A percentile compares a stretch with the other conserved stretches of the same genome.
These are phyloP conservation scores for Turdus rufiventris DNA, from an alignment of 2,113 vertebrate genomes.

Conservation along the genomic window DNA sequence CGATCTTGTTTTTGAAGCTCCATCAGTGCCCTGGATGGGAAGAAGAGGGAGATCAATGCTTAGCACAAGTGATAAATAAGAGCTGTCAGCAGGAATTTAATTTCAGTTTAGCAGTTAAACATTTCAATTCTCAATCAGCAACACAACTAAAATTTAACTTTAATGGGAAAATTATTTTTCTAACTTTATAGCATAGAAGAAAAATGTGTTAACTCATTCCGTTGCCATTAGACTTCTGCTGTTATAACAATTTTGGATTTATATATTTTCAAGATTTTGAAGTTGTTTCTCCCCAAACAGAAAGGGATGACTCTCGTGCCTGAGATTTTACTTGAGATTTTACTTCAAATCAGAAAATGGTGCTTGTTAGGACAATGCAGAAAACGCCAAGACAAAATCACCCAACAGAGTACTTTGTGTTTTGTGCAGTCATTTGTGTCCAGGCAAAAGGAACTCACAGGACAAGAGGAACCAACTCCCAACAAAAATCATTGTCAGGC, in stretches of 20 bases:
- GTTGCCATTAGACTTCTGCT: not conserved
- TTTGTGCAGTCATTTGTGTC: not conserved
- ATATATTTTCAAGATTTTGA: not conserved
- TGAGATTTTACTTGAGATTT: not conserved
- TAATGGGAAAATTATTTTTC: not conserved
- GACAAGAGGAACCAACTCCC: not conserved
- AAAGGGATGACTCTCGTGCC: not conserved
- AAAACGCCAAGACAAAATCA: not conserved
- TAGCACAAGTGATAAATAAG: not conserved
- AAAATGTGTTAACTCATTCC: not conserved
- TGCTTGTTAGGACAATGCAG: not conserved
- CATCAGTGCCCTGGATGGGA: not conserved
- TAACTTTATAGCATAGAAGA: not conserved
- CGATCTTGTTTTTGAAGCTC: not conserved
- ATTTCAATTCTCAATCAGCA: not conserved
- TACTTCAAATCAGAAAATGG: not conserved
- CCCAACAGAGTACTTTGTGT: fast-evolving
- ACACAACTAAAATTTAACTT: not conserved
- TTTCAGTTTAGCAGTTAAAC: not conserved
- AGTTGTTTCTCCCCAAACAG: not conserved
- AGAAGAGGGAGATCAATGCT: not conserved
- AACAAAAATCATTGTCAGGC: not conserved
- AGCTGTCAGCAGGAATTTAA: not conserved
- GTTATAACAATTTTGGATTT: not conserved
- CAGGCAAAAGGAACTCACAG: not conserved